Percentiles rank a stretch among this genome's conserved stretches.
These are phyloP conservation scores for Chironex yamaguchii DNA, from an alignment of 30 jellyfish, hydroid and myxozoan genomes.

Conservation along the genomic window DNA sequence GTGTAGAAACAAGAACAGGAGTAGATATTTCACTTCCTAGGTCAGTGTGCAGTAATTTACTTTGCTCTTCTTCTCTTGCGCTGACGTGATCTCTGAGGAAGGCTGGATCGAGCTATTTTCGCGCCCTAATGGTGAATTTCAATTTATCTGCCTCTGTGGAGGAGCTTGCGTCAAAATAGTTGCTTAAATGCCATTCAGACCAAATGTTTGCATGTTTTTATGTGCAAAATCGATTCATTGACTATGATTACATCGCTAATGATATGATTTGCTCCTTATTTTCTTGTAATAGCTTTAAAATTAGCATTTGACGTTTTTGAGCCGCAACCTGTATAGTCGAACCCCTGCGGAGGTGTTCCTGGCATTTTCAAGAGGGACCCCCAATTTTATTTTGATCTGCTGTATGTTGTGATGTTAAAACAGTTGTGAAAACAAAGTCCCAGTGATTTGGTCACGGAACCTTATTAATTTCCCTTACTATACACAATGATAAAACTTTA, in stretches of 20 bases:
- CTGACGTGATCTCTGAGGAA: neutral
- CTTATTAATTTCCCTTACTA: slow-evolving; percentile 43
- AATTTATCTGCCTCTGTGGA: slow-evolving; percentile 2
- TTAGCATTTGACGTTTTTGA: slow-evolving; percentile 5
- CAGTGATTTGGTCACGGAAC: slow-evolving; percentile 56
- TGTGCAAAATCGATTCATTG: slow-evolving; percentile 46
- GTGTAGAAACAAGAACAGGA: slow-evolving; percentile 17
- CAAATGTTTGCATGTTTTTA: neutral
- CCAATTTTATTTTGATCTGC: slow-evolving; percentile 37
- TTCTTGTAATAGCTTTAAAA: slow-evolving; percentile 10
- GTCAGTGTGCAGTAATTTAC: neutral
- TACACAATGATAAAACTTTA: no score
- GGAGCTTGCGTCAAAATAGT: slow-evolving; percentile 5
- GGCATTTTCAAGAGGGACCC: slow-evolving; percentile 64
- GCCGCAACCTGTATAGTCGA: slow-evolving; percentile 14
- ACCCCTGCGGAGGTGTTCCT: slow-evolving; percentile 68
- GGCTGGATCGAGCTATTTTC: neutral
- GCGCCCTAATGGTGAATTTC: neutral
- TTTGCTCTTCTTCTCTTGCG: neutral
- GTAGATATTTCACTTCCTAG: slow-evolving; percentile 14
- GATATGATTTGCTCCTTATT: neutral
- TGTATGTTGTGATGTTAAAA: slow-evolving; percentile 39
- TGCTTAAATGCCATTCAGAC: neutral
- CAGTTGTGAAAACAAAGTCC: slow-evolving; percentile 59
- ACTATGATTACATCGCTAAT: neutral